Evolutionary conservation across 2,888 invertebrate species (phyloP).

Genomic region (Osmoderma eremita): DNA sequence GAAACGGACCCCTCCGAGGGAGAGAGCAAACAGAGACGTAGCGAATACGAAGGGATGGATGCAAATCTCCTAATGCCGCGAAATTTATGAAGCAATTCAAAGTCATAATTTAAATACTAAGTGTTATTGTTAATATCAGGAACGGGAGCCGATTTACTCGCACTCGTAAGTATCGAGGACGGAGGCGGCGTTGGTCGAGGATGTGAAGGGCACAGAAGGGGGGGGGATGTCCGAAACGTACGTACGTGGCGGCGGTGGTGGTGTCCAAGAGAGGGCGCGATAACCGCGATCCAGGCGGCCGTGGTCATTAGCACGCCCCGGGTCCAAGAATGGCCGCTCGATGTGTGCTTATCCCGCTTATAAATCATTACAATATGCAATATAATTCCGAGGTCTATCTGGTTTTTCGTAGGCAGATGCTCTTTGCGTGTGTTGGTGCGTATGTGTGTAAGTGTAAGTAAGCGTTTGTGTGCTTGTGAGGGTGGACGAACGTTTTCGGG

Average conservation of each 20-base stretch:
- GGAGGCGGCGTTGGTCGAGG: slow-evolving; percentile 28
- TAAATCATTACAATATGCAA: slow-evolving; percentile 67
- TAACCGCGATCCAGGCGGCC: slow-evolving; percentile 63
- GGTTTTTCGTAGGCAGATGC: slow-evolving; percentile 65
- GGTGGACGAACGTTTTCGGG: slow-evolving; percentile 15
- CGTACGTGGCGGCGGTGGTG: slow-evolving; percentile 46
- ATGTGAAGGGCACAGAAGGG: no score
- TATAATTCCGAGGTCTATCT: slow-evolving; percentile 65
- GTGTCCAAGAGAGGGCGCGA: slow-evolving; percentile 53
- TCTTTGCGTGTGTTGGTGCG: slow-evolving; percentile 58
- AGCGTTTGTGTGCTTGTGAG: no score
- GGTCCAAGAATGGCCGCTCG: slow-evolving; percentile 64
- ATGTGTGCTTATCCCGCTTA: slow-evolving; percentile 65
- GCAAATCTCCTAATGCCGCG: slow-evolving; percentile 62
- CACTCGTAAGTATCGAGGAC: slow-evolving; percentile 50
- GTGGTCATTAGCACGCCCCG: slow-evolving; percentile 65
- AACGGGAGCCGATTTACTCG: slow-evolving; percentile 61
- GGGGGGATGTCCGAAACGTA: slow-evolving; percentile 35
- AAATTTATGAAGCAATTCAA: slow-evolving; percentile 65
- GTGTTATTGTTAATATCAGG: slow-evolving; percentile 66
- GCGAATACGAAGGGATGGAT: slow-evolving; percentile 41
- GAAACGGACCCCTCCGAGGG: slow-evolving; percentile 1
- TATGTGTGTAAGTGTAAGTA: neutral
- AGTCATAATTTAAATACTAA: slow-evolving; percentile 66
- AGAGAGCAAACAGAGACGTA: slow-evolving; percentile 22